Evolutionary conservation across 2,888 invertebrate genomes (phyloP).

Genomic region (Brachypterus glaber): DNA sequence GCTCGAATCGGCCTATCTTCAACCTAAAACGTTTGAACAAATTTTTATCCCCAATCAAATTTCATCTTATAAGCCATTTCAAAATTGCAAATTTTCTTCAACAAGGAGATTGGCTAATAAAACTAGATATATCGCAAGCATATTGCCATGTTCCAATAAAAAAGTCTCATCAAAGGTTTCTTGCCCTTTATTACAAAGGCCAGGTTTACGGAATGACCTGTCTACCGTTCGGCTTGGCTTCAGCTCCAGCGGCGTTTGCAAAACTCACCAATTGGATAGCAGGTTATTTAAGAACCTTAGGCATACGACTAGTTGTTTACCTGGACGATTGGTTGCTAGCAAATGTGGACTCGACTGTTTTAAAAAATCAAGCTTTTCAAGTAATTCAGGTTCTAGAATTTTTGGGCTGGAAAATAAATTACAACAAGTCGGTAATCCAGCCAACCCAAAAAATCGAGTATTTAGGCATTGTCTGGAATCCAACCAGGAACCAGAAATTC

Average conservation of each 20-base stretch:
- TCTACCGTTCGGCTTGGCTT: constrained; percentile 25
- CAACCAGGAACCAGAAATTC: neutral
- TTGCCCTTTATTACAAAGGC: constrained; percentile 11
- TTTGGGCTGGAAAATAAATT: constrained; percentile 11
- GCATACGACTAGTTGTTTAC: constrained; percentile 24
- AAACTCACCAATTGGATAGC: constrained; percentile 24
- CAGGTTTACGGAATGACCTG: constrained; percentile 14
- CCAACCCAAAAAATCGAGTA: constrained; percentile 11
- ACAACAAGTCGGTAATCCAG: constrained; percentile 8
- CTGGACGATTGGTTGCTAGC: constrained; percentile 21
- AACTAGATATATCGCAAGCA: constrained; percentile 20
- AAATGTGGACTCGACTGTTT: constrained; percentile 8
- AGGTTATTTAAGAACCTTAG: constrained; percentile 13
- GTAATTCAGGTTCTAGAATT: constrained; percentile 6
- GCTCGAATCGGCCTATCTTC: constrained; percentile 12
- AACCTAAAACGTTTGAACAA: constrained; percentile 15
- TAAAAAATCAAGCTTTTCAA: constrained; percentile 4
- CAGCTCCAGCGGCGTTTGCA: constrained; percentile 22
- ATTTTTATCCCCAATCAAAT: constrained; percentile 14
- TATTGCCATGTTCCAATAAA: constrained; percentile 19
- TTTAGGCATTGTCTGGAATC: constrained; percentile 16
- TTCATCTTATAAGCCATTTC: constrained; percentile 16
- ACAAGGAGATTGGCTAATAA: constrained; percentile 14
- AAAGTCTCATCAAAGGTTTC: constrained; percentile 13
- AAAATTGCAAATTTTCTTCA: constrained; percentile 20